Base-by-base conservation (phyloP, 2,888 invertebrate species). In the Spodoptera exigua region DNA sequence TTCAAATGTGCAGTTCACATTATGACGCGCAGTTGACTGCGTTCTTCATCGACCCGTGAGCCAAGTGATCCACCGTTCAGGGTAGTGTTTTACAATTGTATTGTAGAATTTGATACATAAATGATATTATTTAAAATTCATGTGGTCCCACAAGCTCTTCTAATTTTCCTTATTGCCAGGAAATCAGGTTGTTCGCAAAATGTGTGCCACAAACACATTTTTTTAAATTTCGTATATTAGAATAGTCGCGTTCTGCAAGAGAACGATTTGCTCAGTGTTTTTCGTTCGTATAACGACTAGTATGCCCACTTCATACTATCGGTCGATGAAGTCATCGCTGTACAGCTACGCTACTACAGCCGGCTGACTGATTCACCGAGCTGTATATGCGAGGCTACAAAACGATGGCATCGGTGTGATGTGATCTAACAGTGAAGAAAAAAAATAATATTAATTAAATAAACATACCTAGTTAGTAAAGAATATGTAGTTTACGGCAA, bases 41-140 rank as follows among this genome's bases (percentile, higher is more conserved):
- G 94, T 93, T 95, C 94, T 95, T 95, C 95, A 95, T 95, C 95
- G 95, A 95, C 90, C 88, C 92, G 92, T 92, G 94, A 95, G 93
- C 94, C 94, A 90, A 95, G 95, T 94, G 94, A 95, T 95, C 94
- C 94, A 90, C 92, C 91, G 91, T 85, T 86, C 88, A 91, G 90
- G 89, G 91, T 92, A 84, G 78, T 87, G 34, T 64, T 81, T 79
- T 76, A 48, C 32, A 35, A 54, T 18, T n/a, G n/a, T n/a, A n/a
- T n/a, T n/a, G n/a, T n/a, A n/a, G n/a, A n/a, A n/a, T n/a, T n/a
- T 65, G 57, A 9, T 63, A 63, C 64, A 65, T 14, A 41, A 21
- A 65, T 63, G 27, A 57, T 49, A 39, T 10, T 0, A n/a, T 35
- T 3, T 16, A 2, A 11, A 11, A 2, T 4, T 10, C 4, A 2